Evolutionary conservation across 2,797 vertebrate genomes (phyloP).

Genomic region (Enteromius fasciolatus): DNA sequence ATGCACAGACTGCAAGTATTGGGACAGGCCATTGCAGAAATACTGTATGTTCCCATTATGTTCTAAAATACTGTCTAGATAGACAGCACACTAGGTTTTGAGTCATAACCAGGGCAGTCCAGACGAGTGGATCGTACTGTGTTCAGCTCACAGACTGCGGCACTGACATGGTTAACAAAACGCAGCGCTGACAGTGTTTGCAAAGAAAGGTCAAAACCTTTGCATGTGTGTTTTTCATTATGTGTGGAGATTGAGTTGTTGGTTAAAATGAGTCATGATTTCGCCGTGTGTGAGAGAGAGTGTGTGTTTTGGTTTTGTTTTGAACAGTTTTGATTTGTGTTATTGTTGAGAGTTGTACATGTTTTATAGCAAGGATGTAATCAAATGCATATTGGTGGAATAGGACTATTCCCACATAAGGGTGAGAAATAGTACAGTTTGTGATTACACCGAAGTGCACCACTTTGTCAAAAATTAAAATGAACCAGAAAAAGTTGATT

Average conservation of each 20-base stretch:
- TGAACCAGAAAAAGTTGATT: not conserved
- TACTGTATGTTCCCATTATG: not conserved
- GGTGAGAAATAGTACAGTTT: not conserved
- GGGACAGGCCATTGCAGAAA: not conserved
- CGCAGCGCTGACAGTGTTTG: not conserved
- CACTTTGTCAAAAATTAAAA: not conserved
- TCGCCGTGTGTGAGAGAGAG: not conserved
- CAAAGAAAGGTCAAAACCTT: not conserved
- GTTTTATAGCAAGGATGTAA: not conserved
- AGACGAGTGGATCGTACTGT: not conserved
- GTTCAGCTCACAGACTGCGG: not conserved
- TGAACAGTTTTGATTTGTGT: not conserved
- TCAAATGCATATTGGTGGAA: not conserved
- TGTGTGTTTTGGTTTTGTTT: not conserved
- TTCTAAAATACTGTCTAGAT: not conserved
- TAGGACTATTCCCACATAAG: not conserved
- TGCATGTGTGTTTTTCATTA: constrained; percentile 12
- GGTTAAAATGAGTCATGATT: constrained; percentile 1
- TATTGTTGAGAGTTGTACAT: not conserved
- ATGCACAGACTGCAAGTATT: not conserved
- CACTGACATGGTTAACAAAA: not conserved
- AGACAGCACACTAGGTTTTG: not conserved
- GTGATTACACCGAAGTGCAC: not conserved
- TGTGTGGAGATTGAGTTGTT: not conserved
- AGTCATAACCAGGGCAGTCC: too few species aligned